A percentile compares a stretch with the other conserved stretches of the same genome.
phyloP scores from a whole-genome alignment of 1,140 invertebrate species.

The Melanaphis sacchari region DNA sequence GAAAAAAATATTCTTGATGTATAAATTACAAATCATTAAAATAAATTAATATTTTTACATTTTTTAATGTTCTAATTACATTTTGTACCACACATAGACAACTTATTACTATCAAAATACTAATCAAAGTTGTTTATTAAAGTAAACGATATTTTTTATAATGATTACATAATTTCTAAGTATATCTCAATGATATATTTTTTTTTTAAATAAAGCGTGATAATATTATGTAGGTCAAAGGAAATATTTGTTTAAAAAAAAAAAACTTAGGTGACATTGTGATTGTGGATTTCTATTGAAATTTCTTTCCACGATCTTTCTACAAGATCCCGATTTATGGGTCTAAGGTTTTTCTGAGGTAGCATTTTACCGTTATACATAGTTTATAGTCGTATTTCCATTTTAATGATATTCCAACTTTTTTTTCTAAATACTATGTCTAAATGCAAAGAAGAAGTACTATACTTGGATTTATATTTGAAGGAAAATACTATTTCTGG shows the following conservation, averaged over 20 bases:
- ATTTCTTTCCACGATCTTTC: constrained; percentile 30
- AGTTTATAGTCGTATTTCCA: constrained; percentile 37
- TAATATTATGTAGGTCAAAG: background rate
- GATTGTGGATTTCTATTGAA: background rate
- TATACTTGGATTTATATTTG: background rate
- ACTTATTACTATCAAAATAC: background rate
- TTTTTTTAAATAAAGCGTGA: background rate
- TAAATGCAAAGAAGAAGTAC: background rate
- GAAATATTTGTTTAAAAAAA: background rate
- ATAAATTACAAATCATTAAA: background rate
- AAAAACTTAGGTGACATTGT: background rate
- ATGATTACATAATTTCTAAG: background rate
- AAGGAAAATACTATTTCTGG: background rate
- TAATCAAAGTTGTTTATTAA: background rate
- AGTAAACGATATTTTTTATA: background rate
- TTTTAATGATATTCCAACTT: constrained; percentile 38
- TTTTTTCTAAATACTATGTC: background rate
- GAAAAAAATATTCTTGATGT: background rate
- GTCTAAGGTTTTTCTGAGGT: constrained; percentile 4
- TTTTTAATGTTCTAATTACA: background rate
- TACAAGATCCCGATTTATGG: constrained; percentile 2
- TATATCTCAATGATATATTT: background rate
- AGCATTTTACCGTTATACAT: background rate
- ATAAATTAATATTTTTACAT: constrained; percentile 1
- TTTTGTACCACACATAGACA: background rate